Conservation (phyloP, 2,113 vertebrate species). For the Microtus richardsoni region DNA sequence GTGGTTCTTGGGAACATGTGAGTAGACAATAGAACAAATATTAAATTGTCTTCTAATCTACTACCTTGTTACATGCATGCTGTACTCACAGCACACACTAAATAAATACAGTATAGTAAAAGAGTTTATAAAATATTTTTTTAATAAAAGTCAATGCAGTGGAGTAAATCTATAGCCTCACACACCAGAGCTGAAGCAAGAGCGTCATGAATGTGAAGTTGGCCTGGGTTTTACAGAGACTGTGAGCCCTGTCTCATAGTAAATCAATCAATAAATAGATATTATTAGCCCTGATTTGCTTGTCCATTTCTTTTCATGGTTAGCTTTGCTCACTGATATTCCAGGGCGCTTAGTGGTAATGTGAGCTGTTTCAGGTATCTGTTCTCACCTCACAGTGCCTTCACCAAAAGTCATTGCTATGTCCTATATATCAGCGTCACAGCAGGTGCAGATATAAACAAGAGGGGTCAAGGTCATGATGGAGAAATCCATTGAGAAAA, state of each 20-base stretch:
- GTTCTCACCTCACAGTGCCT: background rate
- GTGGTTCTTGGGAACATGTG: too few species aligned
- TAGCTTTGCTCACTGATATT: background rate
- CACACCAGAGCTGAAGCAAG: background rate
- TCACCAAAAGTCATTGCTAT: background rate
- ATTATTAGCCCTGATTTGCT: slow-evolving; percentile 30
- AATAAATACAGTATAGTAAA: background rate
- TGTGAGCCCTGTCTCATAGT: background rate
- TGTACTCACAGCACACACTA: background rate
- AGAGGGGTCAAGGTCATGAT: too few species aligned
- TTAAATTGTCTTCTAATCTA: too few species aligned
- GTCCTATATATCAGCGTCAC: background rate
- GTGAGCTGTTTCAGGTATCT: background rate
- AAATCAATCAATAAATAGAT: background rate
- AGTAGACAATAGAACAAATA: too few species aligned
- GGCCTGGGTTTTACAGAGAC: background rate
- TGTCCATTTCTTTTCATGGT: background rate
- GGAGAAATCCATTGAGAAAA: too few species aligned
- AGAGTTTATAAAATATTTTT: background rate
- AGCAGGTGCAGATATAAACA: background rate
- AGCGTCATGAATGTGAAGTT: background rate
- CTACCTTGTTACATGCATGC: too few species aligned
- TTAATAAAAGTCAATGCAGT: background rate
- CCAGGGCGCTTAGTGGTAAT: background rate
- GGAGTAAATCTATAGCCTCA: background rate